Conservation (phyloP, 1,140 invertebrate genomes). For the Drosophila pachea region DNA sequence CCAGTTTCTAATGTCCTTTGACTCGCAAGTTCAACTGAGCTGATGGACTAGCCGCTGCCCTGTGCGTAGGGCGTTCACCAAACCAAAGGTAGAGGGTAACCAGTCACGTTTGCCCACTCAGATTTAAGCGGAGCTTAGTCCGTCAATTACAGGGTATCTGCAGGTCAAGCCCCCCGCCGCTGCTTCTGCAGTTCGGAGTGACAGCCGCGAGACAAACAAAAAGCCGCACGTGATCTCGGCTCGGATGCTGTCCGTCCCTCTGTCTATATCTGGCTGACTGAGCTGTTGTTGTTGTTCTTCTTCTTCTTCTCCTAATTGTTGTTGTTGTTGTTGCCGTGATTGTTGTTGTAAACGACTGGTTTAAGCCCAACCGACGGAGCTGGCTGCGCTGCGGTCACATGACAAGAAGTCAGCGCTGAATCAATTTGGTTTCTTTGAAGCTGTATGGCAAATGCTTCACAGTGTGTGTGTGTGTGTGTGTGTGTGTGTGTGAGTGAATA, state of each 20-base stretch:
- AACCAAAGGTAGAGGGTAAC: no score
- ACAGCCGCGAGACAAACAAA: conserved; percentile 22
- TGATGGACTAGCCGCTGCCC: no score
- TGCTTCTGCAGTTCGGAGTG: background rate
- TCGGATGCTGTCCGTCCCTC: conserved; percentile 9
- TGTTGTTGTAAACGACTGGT: conserved; percentile 55
- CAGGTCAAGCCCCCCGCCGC: background rate
- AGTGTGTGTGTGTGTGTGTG: background rate
- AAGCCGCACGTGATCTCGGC: conserved; percentile 62
- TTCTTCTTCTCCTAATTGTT: background rate
- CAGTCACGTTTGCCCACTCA: no score
- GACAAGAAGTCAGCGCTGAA: conserved; percentile 34
- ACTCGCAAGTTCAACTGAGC: no score
- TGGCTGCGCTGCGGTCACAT: conserved; percentile 50
- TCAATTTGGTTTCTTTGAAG: background rate
- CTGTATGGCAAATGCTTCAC: no score
- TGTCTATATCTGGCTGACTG: background rate
- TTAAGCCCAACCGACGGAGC: conserved; percentile 23
- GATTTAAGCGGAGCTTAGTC: background rate
- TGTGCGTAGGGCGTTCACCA: no score
- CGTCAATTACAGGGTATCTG: background rate
- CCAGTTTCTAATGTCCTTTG: no score
- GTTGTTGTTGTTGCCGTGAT: conserved; percentile 4
- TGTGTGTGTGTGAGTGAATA: conserved; percentile 12
- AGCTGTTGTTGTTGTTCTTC: background rate